Evolutionary conservation across 92 coral and sea anemone genomes (phyloP), one percentile per base, ranked within the genome.

Genomic region (Pocillopora meandrina): DNA sequence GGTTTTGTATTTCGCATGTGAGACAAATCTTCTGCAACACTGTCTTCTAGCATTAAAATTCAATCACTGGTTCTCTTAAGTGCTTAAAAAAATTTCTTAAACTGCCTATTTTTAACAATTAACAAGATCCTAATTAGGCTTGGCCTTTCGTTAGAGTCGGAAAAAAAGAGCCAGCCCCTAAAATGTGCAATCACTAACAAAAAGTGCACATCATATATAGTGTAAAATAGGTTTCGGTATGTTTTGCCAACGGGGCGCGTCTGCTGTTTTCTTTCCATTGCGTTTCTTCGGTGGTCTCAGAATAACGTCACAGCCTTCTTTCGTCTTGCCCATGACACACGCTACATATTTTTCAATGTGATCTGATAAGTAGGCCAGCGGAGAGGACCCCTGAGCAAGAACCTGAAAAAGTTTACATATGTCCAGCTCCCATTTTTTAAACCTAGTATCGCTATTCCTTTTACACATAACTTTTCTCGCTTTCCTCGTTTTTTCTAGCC

Each of bases 261-360:
- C 35, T 56, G 65, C 23, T 76, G 67, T 23, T 58, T 58, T 77
- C 56, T 60, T 61, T 63, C 17, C 81, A 56, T 77, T 55, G 14
- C 61, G 3, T 80, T 58, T 88, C 78, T 74, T 77, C 15, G 82
- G 74, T 2, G 91, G 84, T 6, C 70, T 75, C 65, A 84, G 81
- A 20, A 91, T 84, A 21, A 61, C 42, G 57, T 81, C 75, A 59
- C 94, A 91, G 12, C 94, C 94, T n/a, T 75, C 82, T 7, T 13
- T 55, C 0, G 19, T 14, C 2, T 59, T 61, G 15, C 77, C 62
- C n/a, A 47, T n/a, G 18, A 79, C 85, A 71, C 94, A 91, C 10
- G 72, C 75, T 20, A 87, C 90, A 36, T 91, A 91, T 36, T 85
- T 91, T 21, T 76, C 64, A 70, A 91, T 80, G 74, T 89, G 89